phyloP scores from a whole-genome alignment of 2,113 vertebrate genomes.

The Gymnogyps californianus region DNA sequence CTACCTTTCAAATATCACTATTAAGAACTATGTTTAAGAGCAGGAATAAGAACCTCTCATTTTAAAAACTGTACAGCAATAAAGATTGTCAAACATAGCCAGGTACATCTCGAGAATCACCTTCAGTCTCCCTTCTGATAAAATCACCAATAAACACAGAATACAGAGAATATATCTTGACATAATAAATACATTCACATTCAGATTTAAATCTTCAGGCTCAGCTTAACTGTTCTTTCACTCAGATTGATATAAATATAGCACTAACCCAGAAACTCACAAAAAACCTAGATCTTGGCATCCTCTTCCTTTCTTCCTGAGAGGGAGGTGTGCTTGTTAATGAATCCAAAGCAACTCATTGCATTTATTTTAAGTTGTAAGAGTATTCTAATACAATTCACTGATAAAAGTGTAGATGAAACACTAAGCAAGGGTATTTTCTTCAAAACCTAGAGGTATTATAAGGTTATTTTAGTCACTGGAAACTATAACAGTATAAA shows the following conservation, averaged over 20 bases:
- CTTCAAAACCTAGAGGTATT: background rate
- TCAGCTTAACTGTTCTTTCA: background rate
- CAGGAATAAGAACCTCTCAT: background rate
- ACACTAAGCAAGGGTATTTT: background rate
- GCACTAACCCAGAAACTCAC: background rate
- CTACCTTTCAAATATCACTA: background rate
- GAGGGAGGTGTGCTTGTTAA: background rate
- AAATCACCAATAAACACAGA: background rate
- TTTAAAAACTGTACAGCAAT: background rate
- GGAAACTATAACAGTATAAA: background rate
- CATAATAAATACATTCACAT: background rate
- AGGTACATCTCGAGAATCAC: background rate
- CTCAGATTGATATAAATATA: background rate
- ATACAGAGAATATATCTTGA: background rate
- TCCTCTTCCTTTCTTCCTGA: background rate
- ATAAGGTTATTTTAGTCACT: background rate
- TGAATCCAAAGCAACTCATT: background rate
- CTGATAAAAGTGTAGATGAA: background rate
- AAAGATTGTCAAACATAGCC: background rate
- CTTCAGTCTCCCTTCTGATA: background rate
- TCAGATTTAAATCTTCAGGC: background rate
- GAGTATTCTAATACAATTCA: background rate
- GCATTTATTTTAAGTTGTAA: background rate
- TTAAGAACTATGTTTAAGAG: background rate
- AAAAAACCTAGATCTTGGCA: background rate